A percentile compares a stretch with the other conserved stretches of the same genome.
Conservation (phyloP, 2,888 invertebrate genomes). For the Onthophagus sagittarius region DNA sequence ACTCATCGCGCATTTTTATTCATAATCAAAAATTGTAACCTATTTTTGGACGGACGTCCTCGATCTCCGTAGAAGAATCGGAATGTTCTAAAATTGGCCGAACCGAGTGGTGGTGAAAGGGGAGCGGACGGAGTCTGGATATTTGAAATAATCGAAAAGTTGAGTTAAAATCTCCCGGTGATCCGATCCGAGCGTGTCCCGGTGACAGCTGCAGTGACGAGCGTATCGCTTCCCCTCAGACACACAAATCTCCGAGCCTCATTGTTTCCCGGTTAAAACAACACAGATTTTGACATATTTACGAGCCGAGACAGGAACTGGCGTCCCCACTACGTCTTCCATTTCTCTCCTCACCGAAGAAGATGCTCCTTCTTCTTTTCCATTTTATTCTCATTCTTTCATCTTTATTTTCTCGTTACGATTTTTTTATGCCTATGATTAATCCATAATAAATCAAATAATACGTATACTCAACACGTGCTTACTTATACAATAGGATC, state of each 20-base stretch:
- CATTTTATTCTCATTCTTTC: not conserved
- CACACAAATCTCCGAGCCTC: slow-evolving; percentile 48
- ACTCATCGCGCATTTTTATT: not conserved
- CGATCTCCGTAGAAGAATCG: not conserved
- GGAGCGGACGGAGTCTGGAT: slow-evolving; percentile 5
- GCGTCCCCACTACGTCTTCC: not conserved
- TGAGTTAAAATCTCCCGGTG: slow-evolving; percentile 18
- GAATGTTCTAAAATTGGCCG: slow-evolving; percentile 14
- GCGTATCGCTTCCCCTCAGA: slow-evolving; percentile 41
- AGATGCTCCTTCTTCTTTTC: not conserved
- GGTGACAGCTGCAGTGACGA: slow-evolving; percentile 47
- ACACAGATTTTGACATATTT: slow-evolving; percentile 49
- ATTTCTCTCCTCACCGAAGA: not conserved
- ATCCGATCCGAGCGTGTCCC: slow-evolving; percentile 30
- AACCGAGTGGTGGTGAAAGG: not conserved
- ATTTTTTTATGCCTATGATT: not conserved
- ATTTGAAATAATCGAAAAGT: slow-evolving; percentile 19
- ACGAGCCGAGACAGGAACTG: slow-evolving; percentile 33
- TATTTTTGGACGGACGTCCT: not conserved
- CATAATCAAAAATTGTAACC: not conserved
- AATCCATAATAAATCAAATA: not conserved
- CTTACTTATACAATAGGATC: not conserved
- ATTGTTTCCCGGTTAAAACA: slow-evolving; percentile 50
- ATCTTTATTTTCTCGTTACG: not conserved
- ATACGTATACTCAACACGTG: not conserved